Percentiles rank a stretch among this genome's conserved stretches.
These are phyloP conservation scores for Himalopsyche phryganea DNA, from an alignment of 1,140 invertebrate genomes.

Conservation along the genomic window DNA sequence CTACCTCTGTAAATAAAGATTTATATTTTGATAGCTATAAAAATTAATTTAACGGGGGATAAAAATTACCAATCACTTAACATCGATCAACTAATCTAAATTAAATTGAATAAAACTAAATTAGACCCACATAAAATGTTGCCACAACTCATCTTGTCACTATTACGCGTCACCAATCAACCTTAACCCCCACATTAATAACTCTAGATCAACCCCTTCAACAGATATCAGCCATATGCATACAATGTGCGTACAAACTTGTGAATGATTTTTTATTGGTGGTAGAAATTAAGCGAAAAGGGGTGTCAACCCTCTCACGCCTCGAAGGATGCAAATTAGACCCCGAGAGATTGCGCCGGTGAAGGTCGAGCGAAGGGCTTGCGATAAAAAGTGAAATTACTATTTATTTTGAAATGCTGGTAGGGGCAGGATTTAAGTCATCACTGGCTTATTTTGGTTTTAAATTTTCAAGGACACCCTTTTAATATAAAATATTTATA, in stretches of 20 bases:
- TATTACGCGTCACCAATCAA: conserved; percentile 9
- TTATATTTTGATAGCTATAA: no score
- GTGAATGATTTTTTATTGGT: conserved; percentile 25
- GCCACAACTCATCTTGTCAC: conserved; percentile 8
- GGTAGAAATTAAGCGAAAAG: conserved; percentile 13
- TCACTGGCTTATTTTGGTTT: conserved; percentile 32
- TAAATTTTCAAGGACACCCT: conserved; percentile 18
- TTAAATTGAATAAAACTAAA: no score
- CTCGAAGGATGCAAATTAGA: conserved; percentile 33
- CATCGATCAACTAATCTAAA: no score
- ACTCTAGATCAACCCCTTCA: conserved; percentile 4
- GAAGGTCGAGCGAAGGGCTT: conserved; percentile 15
- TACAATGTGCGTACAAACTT: conserved; percentile 23
- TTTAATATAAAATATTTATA: neutral
- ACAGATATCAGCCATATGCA: conserved; percentile 19
- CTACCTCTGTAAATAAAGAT: no score
- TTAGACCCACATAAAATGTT: no score
- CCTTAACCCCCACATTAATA: conserved; percentile 16
- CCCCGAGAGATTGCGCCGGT: conserved; percentile 11
- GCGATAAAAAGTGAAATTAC: conserved; percentile 13
- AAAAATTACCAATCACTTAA: no score
- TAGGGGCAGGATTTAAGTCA: conserved; percentile 23
- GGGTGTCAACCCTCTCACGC: conserved; percentile 3
- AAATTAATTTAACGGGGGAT: no score
- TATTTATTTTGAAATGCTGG: conserved; percentile 28